Percentiles rank a stretch among this genome's conserved stretches.
phyloP scores from a whole-genome alignment of 2,888 invertebrate genomes.

The Drosophila pseudotalamancana region DNA sequence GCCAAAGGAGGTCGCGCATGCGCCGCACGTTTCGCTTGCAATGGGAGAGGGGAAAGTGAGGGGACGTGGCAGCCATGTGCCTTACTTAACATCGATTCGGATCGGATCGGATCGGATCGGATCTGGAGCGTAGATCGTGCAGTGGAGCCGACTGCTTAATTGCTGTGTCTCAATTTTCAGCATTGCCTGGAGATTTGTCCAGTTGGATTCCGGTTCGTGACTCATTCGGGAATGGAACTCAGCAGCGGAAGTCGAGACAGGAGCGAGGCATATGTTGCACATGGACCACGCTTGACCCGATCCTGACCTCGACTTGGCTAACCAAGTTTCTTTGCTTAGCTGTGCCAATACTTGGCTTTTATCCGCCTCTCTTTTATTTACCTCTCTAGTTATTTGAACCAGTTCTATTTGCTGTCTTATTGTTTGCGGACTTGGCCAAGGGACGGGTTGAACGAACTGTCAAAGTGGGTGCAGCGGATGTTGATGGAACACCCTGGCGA shows the following conservation, averaged over 20 bases:
- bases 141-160: constrained; percentile 51
- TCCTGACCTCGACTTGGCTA: constrained; percentile 19
- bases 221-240: constrained; percentile 37
- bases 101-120: constrained; percentile 30
- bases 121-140: constrained; percentile 23
- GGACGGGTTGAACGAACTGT: constrained; percentile 46
- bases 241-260: constrained; percentile 42
- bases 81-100: constrained; percentile 35
- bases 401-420: constrained; percentile 32
- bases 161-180: constrained; percentile 69
- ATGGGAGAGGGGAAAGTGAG: neutral
- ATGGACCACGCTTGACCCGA: constrained; percentile 39
- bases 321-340: constrained; percentile 2
- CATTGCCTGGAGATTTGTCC: constrained; percentile 22
- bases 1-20: constrained; percentile 70
- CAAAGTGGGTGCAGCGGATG: constrained; percentile 47
- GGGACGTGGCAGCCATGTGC: constrained; percentile 23
- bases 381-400: constrained; percentile 29
- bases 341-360: constrained; percentile 8
- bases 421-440: constrained; percentile 14
- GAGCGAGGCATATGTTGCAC: constrained; percentile 31
- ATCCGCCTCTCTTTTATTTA: constrained; percentile 47
- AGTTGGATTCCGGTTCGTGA: constrained; percentile 27
- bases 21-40: constrained; percentile 37
- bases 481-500: constrained; percentile 13